Percentiles rank a stretch among this genome's conserved stretches.
phyloP scores from a whole-genome alignment of 2,888 invertebrate genomes.

The Eumacrocentrus americanus region DNA sequence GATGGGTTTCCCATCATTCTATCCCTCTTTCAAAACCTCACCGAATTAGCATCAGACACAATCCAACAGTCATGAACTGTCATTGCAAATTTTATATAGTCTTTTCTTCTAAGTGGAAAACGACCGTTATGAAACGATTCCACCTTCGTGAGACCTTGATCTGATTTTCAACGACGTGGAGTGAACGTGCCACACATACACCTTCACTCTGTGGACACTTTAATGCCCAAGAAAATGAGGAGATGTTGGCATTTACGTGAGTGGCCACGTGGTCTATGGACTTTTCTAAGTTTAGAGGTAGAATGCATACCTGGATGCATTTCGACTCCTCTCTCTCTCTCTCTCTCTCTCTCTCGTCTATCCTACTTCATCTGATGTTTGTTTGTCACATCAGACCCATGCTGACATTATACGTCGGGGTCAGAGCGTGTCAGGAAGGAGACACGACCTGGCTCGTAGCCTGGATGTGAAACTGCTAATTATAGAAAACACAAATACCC shows the following conservation, averaged over 20 bases:
- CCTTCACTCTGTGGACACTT: neutral
- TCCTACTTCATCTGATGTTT: neutral
- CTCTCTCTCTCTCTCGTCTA: no score
- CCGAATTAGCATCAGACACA: neutral
- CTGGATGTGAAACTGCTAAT: neutral
- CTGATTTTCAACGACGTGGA: constrained; percentile 10
- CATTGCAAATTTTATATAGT: neutral
- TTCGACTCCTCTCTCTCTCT: constrained; percentile 34
- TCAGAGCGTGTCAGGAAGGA: constrained; percentile 46
- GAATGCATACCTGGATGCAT: constrained; percentile 52
- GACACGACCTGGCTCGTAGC: neutral
- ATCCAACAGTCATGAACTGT: neutral
- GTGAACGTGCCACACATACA: constrained; percentile 9
- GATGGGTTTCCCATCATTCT: constrained; percentile 2
- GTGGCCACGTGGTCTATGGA: constrained; percentile 8
- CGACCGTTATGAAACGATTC: constrained; percentile 16
- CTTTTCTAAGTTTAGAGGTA: constrained; percentile 53
- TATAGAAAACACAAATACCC: no score
- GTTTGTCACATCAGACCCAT: constrained; percentile 26
- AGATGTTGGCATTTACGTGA: constrained; percentile 16
- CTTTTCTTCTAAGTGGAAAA: neutral
- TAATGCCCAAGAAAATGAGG: neutral
- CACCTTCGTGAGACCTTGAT: constrained; percentile 19
- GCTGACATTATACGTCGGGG: constrained; percentile 54
- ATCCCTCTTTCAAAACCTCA: neutral